A percentile compares a stretch with the other conserved stretches of the same genome.
phyloP scores from a whole-genome alignment of 2,113 vertebrate genomes.

The Geococcyx californianus region DNA sequence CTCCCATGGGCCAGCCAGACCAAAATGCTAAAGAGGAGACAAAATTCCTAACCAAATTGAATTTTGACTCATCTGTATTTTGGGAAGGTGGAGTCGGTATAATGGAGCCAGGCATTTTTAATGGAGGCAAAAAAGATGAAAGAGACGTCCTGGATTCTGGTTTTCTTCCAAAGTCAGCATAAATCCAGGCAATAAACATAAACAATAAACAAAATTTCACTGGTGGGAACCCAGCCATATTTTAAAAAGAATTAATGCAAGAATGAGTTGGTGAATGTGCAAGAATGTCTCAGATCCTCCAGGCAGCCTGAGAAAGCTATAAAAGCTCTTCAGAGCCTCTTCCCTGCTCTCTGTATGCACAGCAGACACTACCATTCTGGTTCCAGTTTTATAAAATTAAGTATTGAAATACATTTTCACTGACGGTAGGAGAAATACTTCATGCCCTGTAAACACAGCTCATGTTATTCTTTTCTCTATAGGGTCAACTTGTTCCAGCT shows the following conservation, averaged over 20 bases:
- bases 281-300: neutral
- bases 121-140: conserved; percentile 28
- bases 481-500: neutral
- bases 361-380: neutral
- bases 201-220: neutral
- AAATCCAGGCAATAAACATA: neutral
- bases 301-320: neutral
- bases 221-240: neutral
- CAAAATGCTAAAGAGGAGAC: neutral
- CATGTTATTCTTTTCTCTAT: fast-evolving
- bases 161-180: neutral
- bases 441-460: neutral
- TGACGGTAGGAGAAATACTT: neutral
- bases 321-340: neutral
- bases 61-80: neutral
- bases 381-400: neutral
- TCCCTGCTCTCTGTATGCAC: fast-evolving
- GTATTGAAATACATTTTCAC: neutral
- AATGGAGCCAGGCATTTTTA: neutral
- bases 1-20: neutral
- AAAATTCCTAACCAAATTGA: neutral
- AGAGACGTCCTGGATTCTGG: neutral
- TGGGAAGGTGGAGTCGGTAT: neutral
- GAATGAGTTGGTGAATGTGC: neutral
- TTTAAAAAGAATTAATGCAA: neutral